Base-by-base conservation (phyloP, 2,888 invertebrate species). In the Nasonia oneida region DNA sequence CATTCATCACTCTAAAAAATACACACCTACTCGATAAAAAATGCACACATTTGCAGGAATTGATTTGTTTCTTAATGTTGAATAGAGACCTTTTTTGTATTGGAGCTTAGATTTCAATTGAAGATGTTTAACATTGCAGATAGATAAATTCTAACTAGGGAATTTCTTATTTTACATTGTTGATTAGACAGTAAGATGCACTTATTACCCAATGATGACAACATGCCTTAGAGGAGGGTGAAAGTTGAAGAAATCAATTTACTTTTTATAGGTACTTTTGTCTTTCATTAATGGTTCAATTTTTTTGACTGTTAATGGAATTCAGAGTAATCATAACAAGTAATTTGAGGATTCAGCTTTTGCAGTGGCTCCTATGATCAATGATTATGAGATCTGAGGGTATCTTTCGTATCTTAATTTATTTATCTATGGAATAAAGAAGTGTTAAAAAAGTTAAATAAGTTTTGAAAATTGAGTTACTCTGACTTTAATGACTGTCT, bases 371-470 rank as follows among this genome's bases (percentile, higher is more conserved):
- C 91, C 90, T 86, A 90, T 93, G 93, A 93, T 89, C 89, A 87
- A 90, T 88, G 92, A 92, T 92, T 92, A 92, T 93, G 92, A 93
- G 92, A 93, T 88, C 92, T 91, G 92, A 67, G 67, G 67, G 67
- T 47, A 47, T 64, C 23, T 67, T 67, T 76, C 10, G 53, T 33
- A 33, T 33, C 15, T 5, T 33, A 70, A 70, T 14, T 33, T 70
- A 37, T 42, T 75, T 23, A 23, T 53, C 76, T 53, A 82, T 82
- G 76, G 3, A 37, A 82, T 82, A 76, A 50, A 14, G 0, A 14
- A 1, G 33, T 0, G 10, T 10, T 37, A 1, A 64, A 75, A n/a
- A 75, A 67, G 67, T 29, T 81, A 33, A 1, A 8, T 12, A 39
- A 74, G 39, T 8, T 82, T 50, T 67, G 23, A 37, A 29, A 82